phyloP scores from a whole-genome alignment of 2,113 vertebrate genomes.

The Notechis scutatus region DNA sequence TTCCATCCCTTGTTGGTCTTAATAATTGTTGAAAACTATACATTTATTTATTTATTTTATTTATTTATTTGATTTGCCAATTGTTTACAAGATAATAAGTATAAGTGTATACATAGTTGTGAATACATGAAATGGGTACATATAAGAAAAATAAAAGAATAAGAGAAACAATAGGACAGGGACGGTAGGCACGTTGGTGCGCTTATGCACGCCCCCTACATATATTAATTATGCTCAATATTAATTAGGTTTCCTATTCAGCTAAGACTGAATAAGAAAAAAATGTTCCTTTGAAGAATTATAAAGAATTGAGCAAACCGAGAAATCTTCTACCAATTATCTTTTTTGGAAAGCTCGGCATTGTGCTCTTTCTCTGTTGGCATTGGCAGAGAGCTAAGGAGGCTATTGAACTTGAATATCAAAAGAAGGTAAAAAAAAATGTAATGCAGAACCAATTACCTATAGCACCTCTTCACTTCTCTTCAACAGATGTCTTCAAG shows the following conservation, averaged over 20 bases:
- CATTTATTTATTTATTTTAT: too few relatives aligned
- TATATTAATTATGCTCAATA: neutral
- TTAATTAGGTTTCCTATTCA: neutral
- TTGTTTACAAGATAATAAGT: too few relatives aligned
- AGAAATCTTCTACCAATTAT: neutral
- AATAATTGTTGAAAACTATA: neutral
- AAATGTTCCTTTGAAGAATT: neutral
- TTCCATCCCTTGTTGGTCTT: neutral
- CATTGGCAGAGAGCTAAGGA: neutral
- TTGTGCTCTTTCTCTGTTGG: neutral
- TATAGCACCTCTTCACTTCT: neutral
- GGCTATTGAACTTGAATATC: neutral
- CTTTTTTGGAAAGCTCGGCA: neutral
- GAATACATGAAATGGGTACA: too few relatives aligned
- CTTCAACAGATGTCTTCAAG: neutral
- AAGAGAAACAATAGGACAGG: too few relatives aligned
- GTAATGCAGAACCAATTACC: neutral
- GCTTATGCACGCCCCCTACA: too few relatives aligned
- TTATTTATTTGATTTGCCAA: too few relatives aligned
- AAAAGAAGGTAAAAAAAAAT: neutral
- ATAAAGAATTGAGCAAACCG: neutral
- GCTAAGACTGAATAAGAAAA: rapidly evolving
- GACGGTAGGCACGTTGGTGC: too few relatives aligned
- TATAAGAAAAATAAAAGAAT: too few relatives aligned
- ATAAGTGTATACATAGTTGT: too few relatives aligned